Evolutionary conservation across 2,888 invertebrate genomes (phyloP).

Genomic region (Trilocha varians): DNA sequence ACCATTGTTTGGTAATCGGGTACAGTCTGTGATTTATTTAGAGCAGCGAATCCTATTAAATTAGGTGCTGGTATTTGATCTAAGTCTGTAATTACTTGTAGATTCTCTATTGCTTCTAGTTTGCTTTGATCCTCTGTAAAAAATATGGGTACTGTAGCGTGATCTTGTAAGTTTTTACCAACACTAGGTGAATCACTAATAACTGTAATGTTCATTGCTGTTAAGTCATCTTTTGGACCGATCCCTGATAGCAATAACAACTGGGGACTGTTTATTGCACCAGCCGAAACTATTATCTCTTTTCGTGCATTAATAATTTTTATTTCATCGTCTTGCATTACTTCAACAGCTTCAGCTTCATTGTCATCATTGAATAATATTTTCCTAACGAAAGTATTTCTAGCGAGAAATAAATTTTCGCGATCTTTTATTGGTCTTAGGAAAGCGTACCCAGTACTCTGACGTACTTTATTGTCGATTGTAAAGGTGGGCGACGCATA

Average conservation of each 20-base stretch:
- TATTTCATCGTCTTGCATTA: constrained; percentile 14
- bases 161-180: constrained; percentile 30
- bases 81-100: constrained; percentile 14
- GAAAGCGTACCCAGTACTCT: constrained; percentile 24
- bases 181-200: constrained; percentile 23
- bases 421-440: too few relatives aligned
- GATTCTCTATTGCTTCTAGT: constrained; percentile 7
- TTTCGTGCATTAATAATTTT: constrained; percentile 18
- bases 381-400: too few relatives aligned
- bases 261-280: constrained; percentile 29
- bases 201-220: constrained; percentile 18
- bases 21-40: constrained; percentile 21
- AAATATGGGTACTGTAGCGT: constrained; percentile 18
- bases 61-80: constrained; percentile 10
- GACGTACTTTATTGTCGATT: constrained; percentile 17
- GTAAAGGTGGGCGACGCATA: constrained; percentile 19
- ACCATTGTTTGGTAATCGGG: constrained; percentile 29
- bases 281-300: constrained; percentile 31
- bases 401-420: too few relatives aligned
- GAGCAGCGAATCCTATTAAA: constrained; percentile 15
- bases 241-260: constrained; percentile 33
- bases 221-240: constrained; percentile 25
- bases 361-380: constrained; percentile 19
- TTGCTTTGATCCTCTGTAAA: constrained; percentile 15
- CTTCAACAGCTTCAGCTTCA: constrained; percentile 20